Conservation (phyloP, 2,113 vertebrate species). For the Aptenodytes forsteri region DNA sequence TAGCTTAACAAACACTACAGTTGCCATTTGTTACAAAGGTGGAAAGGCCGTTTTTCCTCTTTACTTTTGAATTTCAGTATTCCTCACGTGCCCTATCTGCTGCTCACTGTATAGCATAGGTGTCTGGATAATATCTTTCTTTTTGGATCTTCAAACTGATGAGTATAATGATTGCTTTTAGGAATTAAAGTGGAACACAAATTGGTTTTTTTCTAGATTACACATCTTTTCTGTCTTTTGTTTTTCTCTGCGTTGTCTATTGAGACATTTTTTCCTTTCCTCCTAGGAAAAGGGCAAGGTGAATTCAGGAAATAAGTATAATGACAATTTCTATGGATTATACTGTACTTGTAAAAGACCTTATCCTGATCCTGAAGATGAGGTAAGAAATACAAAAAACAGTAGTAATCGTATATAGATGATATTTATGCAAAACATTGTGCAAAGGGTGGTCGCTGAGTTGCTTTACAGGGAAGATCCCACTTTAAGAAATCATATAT, state of each 20-base stretch:
- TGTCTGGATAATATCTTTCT: neutral
- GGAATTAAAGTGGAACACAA: neutral
- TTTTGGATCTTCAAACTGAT: neutral
- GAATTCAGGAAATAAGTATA: constrained; percentile 88
- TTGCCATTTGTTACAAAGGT: neutral
- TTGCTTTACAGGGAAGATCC: neutral
- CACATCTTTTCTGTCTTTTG: neutral
- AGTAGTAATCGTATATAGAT: neutral
- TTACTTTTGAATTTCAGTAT: neutral
- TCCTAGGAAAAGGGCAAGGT: constrained; percentile 83
- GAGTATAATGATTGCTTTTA: neutral
- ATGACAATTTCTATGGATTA: constrained; percentile 91
- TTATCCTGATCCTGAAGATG: constrained; percentile 90
- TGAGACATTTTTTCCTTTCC: neutral
- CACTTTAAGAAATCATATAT: neutral
- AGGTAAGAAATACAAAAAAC: constrained; percentile 73
- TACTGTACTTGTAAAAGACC: constrained; percentile 94
- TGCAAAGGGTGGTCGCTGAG: neutral
- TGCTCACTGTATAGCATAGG: neutral
- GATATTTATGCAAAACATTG: neutral
- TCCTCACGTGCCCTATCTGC: accelerated
- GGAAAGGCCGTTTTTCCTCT: neutral
- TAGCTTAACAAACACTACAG: neutral
- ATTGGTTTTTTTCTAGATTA: neutral
- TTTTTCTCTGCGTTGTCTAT: neutral